Percentiles rank a stretch among this genome's conserved stretches.
These are phyloP conservation scores for Natrix natrix DNA, from an alignment of 2,797 vertebrate species.

Conservation along the genomic window DNA sequence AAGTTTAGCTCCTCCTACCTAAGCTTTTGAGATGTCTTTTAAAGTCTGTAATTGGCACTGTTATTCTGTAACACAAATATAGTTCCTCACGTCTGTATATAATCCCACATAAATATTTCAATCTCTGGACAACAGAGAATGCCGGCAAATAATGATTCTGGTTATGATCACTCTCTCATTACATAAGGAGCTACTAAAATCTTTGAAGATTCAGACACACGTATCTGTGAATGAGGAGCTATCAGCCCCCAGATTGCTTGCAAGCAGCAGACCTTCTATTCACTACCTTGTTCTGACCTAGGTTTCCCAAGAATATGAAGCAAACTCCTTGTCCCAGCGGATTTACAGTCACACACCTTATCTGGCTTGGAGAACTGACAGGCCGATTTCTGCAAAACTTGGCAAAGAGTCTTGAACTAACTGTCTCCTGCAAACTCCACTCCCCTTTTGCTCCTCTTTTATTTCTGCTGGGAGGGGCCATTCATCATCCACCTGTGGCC, in stretches of 20 bases:
- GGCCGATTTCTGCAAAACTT: no score
- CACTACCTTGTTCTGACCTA: background rate
- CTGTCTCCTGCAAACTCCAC: no score
- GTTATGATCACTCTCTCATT: background rate
- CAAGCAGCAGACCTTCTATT: background rate
- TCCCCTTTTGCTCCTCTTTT: no score
- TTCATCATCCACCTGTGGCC: no score
- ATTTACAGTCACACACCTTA: no score
- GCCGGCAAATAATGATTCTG: background rate
- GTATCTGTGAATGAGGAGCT: background rate
- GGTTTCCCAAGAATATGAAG: no score
- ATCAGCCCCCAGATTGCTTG: background rate
- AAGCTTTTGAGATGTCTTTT: slow-evolving; percentile 11
- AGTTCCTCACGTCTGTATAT: background rate
- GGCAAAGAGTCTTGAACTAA: no score
- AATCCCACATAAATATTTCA: background rate
- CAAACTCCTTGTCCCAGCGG: no score
- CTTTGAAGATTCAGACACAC: background rate
- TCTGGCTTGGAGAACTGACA: no score
- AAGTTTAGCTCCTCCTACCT: background rate
- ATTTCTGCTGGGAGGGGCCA: no score
- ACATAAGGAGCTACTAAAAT: background rate
- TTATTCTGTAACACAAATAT: background rate
- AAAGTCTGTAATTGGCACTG: slow-evolving; percentile 21
- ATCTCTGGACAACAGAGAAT: background rate